Base-by-base conservation (phyloP, 2,888 invertebrate species). In the Apodemia hepburni region DNA sequence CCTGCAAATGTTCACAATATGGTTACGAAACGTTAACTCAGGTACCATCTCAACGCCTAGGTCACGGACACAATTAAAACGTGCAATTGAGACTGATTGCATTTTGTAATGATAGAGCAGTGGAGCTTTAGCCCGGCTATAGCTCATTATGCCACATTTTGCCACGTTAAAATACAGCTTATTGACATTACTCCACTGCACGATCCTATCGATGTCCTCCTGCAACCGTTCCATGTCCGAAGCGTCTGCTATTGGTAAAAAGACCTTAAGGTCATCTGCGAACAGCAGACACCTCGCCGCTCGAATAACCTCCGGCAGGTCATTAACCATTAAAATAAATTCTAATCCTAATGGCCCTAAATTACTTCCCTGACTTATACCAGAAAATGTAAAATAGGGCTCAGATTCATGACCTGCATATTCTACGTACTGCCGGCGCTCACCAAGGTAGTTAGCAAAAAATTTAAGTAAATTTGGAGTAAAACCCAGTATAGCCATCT, bases 231-330 rank as follows among this genome's bases (percentile, higher is more conserved):
- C 9, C 29, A 51, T 49, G 42, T 65, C 67, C 12, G 49, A 17
- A 11, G 6, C 18, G 12, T 58, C 12, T 58, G 45, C 42, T 29
- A 65, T 59, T 11, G 18, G 18, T 9, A 22, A 5, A 35, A 58
- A 58, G 3, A 67, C 29, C 57, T 65, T 67, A 9, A 67, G 49
- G 51, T 67, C 65, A 54, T 67, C 65, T 0, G 64, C 67, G 27
- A 60, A 65, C 27, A 67, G 11, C 8, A 67, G 57, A 33, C 65
- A 64, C 15, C 58, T 59, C 0, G 64, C 60, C 29, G 59, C 5
- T 12, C 18, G 42, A 7, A 65, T 5, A 6, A 64, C 65, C 18
- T 27, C 4, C 15, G 61, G 29, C 3, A 29, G 29, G 29, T 29
- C 29, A 29, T 29, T 29, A 29, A 29, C 29, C 29, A 29, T 29